Conservation (phyloP, 2,113 vertebrate species). For the Salminus brasiliensis region DNA sequence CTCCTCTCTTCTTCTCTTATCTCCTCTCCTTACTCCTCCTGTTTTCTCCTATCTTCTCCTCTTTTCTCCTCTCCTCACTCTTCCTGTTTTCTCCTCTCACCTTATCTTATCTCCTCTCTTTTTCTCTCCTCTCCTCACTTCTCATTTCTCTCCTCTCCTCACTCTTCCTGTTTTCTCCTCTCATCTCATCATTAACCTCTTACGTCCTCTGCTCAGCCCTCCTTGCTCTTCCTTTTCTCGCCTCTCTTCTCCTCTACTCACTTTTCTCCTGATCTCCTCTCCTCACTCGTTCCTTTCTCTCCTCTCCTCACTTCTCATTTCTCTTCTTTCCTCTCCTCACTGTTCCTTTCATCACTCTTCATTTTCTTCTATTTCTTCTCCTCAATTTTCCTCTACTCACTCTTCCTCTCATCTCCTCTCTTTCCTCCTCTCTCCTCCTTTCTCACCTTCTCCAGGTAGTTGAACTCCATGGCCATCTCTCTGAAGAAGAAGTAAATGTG, state of each 20-base stretch:
- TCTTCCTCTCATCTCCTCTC: slow-evolving; percentile 87
- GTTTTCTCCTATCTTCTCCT: neutral
- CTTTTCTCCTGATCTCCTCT: slow-evolving; percentile 83
- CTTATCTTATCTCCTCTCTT: too few relatives aligned
- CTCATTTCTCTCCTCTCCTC: too few relatives aligned
- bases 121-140: slow-evolving; percentile 58
- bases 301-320: neutral
- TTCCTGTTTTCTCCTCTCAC: too few relatives aligned
- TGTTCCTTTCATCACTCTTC: neutral
- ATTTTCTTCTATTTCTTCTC: slow-evolving; percentile 56
- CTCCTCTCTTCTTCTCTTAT: too few relatives aligned
- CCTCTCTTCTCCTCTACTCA: neutral
- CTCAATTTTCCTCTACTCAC: too few relatives aligned
- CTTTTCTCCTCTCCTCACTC: too few relatives aligned
- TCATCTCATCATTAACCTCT: too few relatives aligned
- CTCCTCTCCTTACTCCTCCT: too few relatives aligned
- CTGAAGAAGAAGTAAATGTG: slow-evolving; percentile 99
- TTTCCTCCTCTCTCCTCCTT: neutral
- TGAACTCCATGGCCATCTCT: slow-evolving; percentile 98
- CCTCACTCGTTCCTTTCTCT: neutral
- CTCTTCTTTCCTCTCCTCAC: slow-evolving; percentile 79
- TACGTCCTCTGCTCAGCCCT: neutral
- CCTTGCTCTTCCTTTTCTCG: neutral
- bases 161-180: neutral
- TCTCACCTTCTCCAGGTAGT: slow-evolving; percentile 94